Evolutionary conservation across 2,797 vertebrate species (phyloP).

Genomic region (Eospalax fontanierii): DNA sequence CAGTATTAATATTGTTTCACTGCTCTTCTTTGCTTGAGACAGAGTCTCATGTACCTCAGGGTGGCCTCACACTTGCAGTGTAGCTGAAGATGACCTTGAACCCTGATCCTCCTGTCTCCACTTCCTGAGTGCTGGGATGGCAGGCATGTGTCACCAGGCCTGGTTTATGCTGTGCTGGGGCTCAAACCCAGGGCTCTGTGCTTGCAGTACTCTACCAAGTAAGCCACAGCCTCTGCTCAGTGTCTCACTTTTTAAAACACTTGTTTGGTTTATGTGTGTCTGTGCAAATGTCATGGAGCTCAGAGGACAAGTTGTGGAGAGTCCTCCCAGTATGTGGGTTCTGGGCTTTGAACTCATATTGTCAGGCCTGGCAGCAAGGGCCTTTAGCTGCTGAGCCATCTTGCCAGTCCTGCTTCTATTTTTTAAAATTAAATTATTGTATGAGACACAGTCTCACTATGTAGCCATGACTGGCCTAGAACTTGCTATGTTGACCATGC

Average conservation of each 20-base stretch:
- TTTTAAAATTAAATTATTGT: too few species aligned
- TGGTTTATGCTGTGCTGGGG: neutral
- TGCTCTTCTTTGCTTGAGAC: neutral
- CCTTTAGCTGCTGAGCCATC: neutral
- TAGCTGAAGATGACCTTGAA: neutral
- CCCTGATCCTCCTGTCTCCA: too few species aligned
- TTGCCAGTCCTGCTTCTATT: neutral
- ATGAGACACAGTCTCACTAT: too few species aligned
- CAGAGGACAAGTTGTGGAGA: neutral
- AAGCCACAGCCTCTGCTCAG: neutral
- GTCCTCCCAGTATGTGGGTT: neutral
- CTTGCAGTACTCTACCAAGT: neutral
- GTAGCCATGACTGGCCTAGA: too few species aligned
- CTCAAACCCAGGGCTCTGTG: neutral
- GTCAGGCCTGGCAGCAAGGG: neutral
- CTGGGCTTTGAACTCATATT: neutral
- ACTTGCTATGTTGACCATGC: too few species aligned
- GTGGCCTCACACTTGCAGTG: too few species aligned
- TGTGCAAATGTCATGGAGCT: neutral
- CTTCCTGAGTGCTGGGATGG: neutral
- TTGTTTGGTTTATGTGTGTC: neutral
- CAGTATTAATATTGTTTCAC: neutral
- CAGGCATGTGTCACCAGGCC: neutral
- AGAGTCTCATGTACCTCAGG: too few species aligned
- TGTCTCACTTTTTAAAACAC: neutral